phyloP scores from a whole-genome alignment of 2,797 vertebrate species.

The Hylomyscus alleni region DNA sequence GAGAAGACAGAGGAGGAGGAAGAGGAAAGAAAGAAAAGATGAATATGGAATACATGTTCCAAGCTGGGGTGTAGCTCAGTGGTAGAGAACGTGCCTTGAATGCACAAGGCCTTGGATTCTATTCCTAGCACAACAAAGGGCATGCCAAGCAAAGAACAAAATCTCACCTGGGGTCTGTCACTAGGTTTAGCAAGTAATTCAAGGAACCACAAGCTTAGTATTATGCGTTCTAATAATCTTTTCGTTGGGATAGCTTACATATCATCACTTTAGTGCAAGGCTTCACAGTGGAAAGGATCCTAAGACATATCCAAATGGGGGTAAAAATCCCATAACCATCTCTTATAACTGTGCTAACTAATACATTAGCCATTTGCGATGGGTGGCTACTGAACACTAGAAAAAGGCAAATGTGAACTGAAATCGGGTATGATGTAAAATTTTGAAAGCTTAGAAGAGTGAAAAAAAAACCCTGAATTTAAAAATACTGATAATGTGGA shows the following conservation, averaged over 20 bases:
- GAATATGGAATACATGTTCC: background rate
- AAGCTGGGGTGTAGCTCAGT: background rate
- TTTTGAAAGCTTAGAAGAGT: constrained; percentile 49
- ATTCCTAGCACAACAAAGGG: background rate
- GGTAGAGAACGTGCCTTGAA: background rate
- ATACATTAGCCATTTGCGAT: background rate
- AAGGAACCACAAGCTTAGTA: constrained; percentile 11
- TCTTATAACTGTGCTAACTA: background rate
- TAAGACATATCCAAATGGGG: background rate
- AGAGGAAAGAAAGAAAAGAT: background rate
- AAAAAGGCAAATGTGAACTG: constrained; percentile 8
- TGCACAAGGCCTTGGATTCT: background rate
- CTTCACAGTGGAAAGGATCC: background rate
- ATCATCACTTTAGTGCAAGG: background rate
- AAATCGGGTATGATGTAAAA: background rate
- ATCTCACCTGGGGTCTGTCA: background rate
- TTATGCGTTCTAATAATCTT: background rate
- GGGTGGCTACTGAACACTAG: background rate
- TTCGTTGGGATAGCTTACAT: background rate
- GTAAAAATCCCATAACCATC: background rate
- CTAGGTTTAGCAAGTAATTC: background rate
- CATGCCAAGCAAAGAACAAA: background rate
- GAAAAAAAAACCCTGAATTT: background rate
- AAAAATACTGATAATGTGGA: constrained; percentile 22
- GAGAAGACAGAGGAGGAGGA: background rate